Base-by-base conservation (phyloP, 2,797 vertebrate species). In the Chrysocyon brachyurus region DNA sequence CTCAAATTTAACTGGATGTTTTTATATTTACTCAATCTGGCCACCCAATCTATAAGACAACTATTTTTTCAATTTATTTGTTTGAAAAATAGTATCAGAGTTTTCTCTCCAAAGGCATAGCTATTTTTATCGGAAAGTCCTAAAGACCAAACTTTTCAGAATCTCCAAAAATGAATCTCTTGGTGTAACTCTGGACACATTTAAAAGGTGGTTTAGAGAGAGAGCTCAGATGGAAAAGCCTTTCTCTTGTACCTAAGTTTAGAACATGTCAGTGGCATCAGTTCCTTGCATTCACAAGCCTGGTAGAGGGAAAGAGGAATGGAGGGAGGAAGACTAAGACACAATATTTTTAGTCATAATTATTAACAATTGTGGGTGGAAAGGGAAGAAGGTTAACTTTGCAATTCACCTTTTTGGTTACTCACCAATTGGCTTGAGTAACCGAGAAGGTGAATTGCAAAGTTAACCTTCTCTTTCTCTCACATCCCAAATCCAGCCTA, bases 11-110 rank as follows among this genome's bases (percentile, higher is more conserved):
- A 75, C 40, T 87, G 3, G 9, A 28, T n/a, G 28, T 8, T 46
- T 85, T 33, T 86, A 2, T 81, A 31, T 91, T 84, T 89, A 72
- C 40, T 72, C 59, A 90, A 79, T 81, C 46, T 57, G 52, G 11
- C 40, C 90, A 89, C 22, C 11, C 22, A 70, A 77, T 6, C 36
- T 40, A 16, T 6, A 88, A 68, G 64, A 66, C 52, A 91, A 89
- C 5, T 93, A 68, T 86, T 92, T 90, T 75, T 24, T 66, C 26
- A 63, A 91, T 59, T 31, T 86, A 40, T 19, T 78, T 85, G 21
- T 46, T 86, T 97, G 68, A 88, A 92, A 97, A 79, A 8, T 33
- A 57, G 22, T 63, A 56, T 85, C 79, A 87, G n/a, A 61, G 2
- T 66, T 94, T 17, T 87, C 11, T 84, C 7, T 94, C 33, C 8